Evolutionary conservation across 2,797 vertebrate species (phyloP).

Genomic region (Furcifer pardalis): DNA sequence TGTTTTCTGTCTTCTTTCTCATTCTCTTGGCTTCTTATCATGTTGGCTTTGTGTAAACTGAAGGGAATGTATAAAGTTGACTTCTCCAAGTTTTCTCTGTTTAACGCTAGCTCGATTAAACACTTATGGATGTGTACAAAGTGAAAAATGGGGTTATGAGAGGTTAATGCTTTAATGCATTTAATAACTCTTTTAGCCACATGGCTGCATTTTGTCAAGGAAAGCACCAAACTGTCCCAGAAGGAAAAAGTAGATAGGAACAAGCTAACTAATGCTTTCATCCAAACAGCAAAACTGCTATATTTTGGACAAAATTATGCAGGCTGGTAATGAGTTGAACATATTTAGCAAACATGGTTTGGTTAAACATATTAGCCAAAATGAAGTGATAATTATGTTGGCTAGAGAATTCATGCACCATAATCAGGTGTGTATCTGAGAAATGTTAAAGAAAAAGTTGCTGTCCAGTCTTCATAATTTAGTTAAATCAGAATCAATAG

Average conservation of each 20-base stretch:
- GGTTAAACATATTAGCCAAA: too few species aligned
- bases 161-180: constrained; percentile 82
- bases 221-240: constrained; percentile 58
- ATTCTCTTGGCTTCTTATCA: constrained; percentile 67
- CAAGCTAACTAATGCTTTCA: constrained; percentile 24
- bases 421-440: neutral
- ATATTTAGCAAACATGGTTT: constrained; percentile 7
- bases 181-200: constrained; percentile 76
- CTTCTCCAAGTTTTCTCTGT: constrained; percentile 73
- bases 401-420: neutral
- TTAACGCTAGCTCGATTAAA: constrained; percentile 78
- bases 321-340: constrained; percentile 11
- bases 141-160: constrained; percentile 79
- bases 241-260: constrained; percentile 58
- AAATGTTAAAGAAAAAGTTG: neutral
- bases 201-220: constrained; percentile 78
- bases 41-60: constrained; percentile 65
- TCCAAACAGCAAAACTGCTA: constrained; percentile 38
- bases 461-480: neutral
- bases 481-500: too few species aligned
- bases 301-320: constrained; percentile 26
- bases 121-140: constrained; percentile 75
- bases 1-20: constrained; percentile 54
- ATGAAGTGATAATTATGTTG: neutral
- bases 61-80: constrained; percentile 70